A percentile compares a stretch with the other conserved stretches of the same genome.
phyloP scores from a whole-genome alignment of 2,888 invertebrate species.

The Lycia hirtaria region DNA sequence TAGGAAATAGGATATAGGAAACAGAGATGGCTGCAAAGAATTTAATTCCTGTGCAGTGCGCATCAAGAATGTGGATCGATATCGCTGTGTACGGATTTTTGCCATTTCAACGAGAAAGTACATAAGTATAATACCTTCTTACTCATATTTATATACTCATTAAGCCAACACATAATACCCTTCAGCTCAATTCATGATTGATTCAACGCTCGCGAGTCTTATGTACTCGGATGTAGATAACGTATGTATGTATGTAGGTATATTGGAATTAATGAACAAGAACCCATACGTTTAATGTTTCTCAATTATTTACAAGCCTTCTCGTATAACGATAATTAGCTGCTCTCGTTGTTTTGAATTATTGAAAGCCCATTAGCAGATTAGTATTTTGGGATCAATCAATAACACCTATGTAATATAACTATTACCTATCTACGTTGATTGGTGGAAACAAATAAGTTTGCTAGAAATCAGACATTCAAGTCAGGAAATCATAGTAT shows the following conservation, averaged over 20 bases:
- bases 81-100: too few species aligned
- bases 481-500: too few species aligned
- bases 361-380: conserved; percentile 48
- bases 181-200: conserved; percentile 2
- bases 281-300: conserved; percentile 27
- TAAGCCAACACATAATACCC: not conserved
- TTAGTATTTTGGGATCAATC: conserved; percentile 31
- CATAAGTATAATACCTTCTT: not conserved
- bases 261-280: conserved; percentile 22
- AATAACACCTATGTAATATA: conserved; percentile 2
- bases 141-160: not conserved
- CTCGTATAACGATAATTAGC: conserved; percentile 44
- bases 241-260: not conserved
- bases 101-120: too few species aligned
- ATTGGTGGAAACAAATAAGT: not conserved
- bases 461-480: too few species aligned
- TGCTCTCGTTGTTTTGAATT: conserved; percentile 50
- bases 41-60: too few species aligned
- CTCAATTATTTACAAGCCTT: conserved; percentile 41
- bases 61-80: too few species aligned
- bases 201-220: not conserved
- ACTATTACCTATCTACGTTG: not conserved
- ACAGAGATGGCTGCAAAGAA: too few species aligned
- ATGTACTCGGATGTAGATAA: not conserved
- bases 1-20: too few species aligned